These are phyloP conservation scores for Brachymystax lenok DNA, from an alignment of 2,797 vertebrate genomes.

Conservation along the genomic window DNA sequence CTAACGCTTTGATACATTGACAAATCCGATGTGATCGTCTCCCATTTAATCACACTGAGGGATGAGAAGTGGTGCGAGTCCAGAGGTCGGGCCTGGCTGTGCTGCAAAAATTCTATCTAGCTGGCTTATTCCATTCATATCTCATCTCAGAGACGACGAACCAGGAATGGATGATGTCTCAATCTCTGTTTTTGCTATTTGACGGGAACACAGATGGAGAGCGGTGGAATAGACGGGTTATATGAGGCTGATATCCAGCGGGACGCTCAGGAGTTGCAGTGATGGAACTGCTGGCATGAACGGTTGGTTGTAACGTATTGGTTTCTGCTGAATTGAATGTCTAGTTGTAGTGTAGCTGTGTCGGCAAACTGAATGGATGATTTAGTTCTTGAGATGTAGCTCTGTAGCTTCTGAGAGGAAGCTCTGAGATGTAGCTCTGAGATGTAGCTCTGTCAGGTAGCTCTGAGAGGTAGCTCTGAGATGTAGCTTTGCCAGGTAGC, in stretches of 20 bases:
- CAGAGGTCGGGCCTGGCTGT: constrained; percentile 43
- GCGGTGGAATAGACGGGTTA: constrained; percentile 19
- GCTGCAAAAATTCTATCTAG: constrained; percentile 28
- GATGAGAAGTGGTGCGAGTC: constrained; percentile 56
- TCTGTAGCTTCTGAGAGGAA: too few relatives aligned
- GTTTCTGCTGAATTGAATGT: constrained; percentile 38
- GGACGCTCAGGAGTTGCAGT: constrained; percentile 16
- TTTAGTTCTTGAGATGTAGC: too few relatives aligned
- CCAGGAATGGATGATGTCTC: constrained; percentile 45
- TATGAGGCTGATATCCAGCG: background rate
- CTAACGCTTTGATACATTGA: constrained; percentile 74
- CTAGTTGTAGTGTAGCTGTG: constrained; percentile 29
- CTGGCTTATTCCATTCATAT: constrained; percentile 56
- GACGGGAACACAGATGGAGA: constrained; percentile 46
- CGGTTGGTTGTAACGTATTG: constrained; percentile 33
- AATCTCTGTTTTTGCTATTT: constrained; percentile 51
- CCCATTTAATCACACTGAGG: constrained; percentile 68
- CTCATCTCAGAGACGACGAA: constrained; percentile 38
- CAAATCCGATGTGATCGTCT: constrained; percentile 70
- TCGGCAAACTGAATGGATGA: constrained; percentile 18
- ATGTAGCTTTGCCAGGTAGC: too few relatives aligned
- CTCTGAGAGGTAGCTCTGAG: too few relatives aligned
- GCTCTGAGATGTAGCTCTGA: too few relatives aligned
- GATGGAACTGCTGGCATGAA: constrained; percentile 26
- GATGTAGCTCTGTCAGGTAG: too few relatives aligned